phyloP scores from a whole-genome alignment of 2,888 invertebrate species.

The Seladonia tumulorum region DNA sequence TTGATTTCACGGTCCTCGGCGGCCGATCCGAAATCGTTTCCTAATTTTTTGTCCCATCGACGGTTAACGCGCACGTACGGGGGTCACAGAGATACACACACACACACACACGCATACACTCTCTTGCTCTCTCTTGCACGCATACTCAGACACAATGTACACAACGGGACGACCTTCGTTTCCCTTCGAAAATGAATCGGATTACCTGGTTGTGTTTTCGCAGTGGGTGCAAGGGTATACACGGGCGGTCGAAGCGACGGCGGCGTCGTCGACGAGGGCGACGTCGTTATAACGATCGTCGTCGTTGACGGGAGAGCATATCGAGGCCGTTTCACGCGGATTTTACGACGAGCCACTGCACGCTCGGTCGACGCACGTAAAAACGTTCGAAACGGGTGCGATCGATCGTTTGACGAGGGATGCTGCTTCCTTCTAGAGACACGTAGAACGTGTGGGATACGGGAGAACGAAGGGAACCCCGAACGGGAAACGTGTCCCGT shows the following conservation, averaged over 20 bases:
- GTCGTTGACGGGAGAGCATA: constrained; percentile 55
- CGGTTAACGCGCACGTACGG: background rate
- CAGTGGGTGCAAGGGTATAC: constrained; percentile 36
- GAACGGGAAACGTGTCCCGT: background rate
- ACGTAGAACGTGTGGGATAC: background rate
- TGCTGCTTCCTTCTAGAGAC: constrained; percentile 11
- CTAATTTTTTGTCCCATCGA: constrained; percentile 43
- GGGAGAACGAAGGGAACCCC: background rate
- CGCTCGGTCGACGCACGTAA: constrained; percentile 2
- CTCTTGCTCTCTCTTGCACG: background rate
- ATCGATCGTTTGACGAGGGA: constrained; percentile 47
- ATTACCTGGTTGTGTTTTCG: constrained; percentile 62
- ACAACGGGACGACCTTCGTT: constrained; percentile 28
- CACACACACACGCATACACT: background rate
- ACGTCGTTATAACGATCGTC: constrained; percentile 65
- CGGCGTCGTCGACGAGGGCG: constrained; percentile 64
- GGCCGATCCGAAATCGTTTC: background rate
- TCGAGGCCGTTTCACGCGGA: constrained; percentile 51
- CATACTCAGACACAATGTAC: background rate
- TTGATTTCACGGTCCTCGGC: background rate
- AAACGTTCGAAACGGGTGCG: constrained; percentile 30
- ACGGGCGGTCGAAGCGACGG: constrained; percentile 55
- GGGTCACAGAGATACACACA: background rate
- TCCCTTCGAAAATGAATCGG: constrained; percentile 43
- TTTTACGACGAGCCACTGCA: constrained; percentile 7